A percentile compares a stretch with the other conserved stretches of the same genome.
phyloP scores from a whole-genome alignment of 2,113 vertebrate genomes.

The Propithecus coquereli region DNA sequence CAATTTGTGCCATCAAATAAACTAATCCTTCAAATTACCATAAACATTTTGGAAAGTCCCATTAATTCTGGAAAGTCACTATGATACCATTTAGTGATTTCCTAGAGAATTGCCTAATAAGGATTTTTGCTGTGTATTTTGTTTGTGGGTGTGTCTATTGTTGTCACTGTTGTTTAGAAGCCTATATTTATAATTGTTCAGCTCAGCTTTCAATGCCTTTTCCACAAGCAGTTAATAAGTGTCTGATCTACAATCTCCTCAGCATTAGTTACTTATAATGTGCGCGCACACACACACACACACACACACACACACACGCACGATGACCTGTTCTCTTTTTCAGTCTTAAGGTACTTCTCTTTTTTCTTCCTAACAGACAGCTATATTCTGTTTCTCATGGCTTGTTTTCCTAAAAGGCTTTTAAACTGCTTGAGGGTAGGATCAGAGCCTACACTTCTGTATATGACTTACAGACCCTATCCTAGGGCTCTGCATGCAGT shows the following conservation, averaged over 20 bases:
- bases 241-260: background rate
- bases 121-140: background rate
- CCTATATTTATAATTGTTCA: background rate
- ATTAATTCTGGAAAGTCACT: constrained; percentile 34
- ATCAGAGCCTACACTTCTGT: background rate
- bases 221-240: background rate
- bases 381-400: background rate
- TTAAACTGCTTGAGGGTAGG: background rate
- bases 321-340: background rate
- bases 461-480: background rate
- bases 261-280: background rate
- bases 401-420: background rate
- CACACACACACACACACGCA: background rate
- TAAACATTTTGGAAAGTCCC: background rate
- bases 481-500: background rate
- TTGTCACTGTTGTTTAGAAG: constrained; percentile 24
- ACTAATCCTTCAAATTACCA: constrained; percentile 21
- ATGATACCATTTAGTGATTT: background rate
- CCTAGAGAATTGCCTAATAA: background rate
- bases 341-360: background rate
- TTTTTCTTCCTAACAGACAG: background rate
- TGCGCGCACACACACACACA: background rate
- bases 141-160: background rate
- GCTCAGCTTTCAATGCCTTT: background rate
- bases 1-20: background rate